Base-by-base conservation (phyloP, 2,797 vertebrate species). In the Coregonus ussuriensis region DNA sequence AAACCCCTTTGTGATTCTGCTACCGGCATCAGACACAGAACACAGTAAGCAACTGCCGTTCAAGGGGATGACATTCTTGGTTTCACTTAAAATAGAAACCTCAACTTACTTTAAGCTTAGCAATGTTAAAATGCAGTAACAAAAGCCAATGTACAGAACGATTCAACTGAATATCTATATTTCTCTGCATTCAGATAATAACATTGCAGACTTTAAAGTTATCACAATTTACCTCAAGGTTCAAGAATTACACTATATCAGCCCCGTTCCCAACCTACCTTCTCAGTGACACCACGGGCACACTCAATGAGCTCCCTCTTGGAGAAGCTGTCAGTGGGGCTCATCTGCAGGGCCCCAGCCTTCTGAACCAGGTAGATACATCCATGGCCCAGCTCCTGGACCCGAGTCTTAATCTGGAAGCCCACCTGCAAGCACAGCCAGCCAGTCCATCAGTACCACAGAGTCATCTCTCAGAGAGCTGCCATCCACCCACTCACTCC, bases 331-430 rank as follows among this genome's bases (percentile, higher is more conserved):
- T 97, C 96, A 0, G 94, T 95, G 71, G 96, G 96, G 83, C 95
- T 96, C 65, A 96, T 94, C 91, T 97, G 96, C 35, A 97, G 94
- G 13, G 96, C 96, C 41, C 96, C 96, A 0, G 96, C 96, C 89
- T 97, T 97, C 89, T 97, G 96, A 11, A 97, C 96, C 84, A 97
- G 94, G 81, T 95, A 96, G 86, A 97, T 97, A 71, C 96, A 97
- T 81, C 96, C 94, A 0, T 97, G 96, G 41, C 96, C 96, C 72
- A 97, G 93, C 85, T 97, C 96, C 85, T 97, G 96, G 70, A 96
- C 95, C 0, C 96, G 94, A 0, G 94, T 94, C 86, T 89, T 95
- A 84, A 97, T 96, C 91, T 97, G 96, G 86, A 95, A 95, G 41
- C 96, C 95, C 1, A 95, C 96, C 96, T 99, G 90, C 72, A 85